Evolutionary conservation across 2,888 invertebrate genomes (phyloP).

Genomic region (Chrysomela aeneicollis): DNA sequence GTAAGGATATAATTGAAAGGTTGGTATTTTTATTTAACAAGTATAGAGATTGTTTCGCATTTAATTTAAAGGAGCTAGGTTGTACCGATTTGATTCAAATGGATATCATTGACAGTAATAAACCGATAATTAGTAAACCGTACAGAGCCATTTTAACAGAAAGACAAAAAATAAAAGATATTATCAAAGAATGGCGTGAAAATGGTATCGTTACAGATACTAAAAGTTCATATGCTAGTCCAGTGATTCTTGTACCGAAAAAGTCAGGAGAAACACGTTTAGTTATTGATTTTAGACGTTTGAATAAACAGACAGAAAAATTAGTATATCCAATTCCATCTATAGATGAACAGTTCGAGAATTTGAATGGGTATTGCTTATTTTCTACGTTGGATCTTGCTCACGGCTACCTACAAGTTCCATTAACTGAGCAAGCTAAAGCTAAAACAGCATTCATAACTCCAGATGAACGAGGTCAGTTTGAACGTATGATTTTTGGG

Average conservation of each 20-base stretch:
- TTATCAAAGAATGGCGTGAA: too few species aligned
- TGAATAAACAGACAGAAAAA: background rate
- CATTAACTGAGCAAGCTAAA: too few species aligned
- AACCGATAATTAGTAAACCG: background rate
- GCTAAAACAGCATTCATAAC: background rate
- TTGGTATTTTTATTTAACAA: too few species aligned
- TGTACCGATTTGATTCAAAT: background rate
- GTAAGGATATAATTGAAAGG: too few species aligned
- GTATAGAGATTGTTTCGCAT: background rate
- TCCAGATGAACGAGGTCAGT: conserved; percentile 20
- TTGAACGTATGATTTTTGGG: conserved; percentile 33
- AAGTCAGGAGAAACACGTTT: background rate
- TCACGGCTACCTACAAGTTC: background rate
- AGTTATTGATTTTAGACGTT: background rate
- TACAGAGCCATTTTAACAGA: background rate
- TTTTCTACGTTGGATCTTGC: background rate
- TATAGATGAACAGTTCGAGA: background rate
- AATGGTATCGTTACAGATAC: too few species aligned
- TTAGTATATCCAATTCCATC: background rate
- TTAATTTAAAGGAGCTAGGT: background rate
- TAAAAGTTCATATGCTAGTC: too few species aligned
- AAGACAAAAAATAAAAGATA: background rate
- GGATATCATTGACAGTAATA: background rate
- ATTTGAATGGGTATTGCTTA: background rate
- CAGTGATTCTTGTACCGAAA: too few species aligned